Percentiles rank a stretch among this genome's conserved stretches.
phyloP scores from a whole-genome alignment of 2,888 invertebrate genomes.

The Meandrusa payeni region DNA sequence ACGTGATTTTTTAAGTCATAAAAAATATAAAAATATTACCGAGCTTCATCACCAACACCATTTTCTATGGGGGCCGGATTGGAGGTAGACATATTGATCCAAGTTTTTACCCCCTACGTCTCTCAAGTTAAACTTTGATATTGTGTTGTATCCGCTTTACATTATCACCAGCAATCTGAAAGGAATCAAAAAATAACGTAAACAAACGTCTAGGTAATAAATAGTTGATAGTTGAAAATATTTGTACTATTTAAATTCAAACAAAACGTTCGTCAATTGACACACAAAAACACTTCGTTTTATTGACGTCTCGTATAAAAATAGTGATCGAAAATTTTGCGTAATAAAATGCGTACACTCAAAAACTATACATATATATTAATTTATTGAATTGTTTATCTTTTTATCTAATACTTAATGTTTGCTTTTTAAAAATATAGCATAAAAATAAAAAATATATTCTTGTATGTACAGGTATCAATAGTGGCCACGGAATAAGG shows the following conservation, averaged over 20 bases:
- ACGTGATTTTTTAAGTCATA: no score
- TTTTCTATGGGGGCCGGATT: conserved; percentile 49
- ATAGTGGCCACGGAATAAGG: no score
- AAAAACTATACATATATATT: no score
- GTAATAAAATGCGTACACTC: neutral
- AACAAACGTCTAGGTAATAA: neutral
- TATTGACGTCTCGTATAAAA: conserved; percentile 1
- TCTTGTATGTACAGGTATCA: no score
- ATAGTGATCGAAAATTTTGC: neutral
- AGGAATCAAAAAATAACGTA: conserved; percentile 3
- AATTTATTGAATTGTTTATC: no score
- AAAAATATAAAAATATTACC: conserved; percentile 43
- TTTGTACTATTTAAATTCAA: conserved; percentile 20
- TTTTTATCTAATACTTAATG: no score
- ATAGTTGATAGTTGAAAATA: neutral
- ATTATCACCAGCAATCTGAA: conserved; percentile 56
- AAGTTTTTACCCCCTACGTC: conserved; percentile 24
- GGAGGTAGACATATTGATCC: conserved; percentile 52
- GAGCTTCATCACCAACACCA: conserved; percentile 58
- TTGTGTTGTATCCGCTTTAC: conserved; percentile 33
- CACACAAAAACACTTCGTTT: conserved; percentile 6
- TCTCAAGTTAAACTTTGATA: conserved; percentile 27
- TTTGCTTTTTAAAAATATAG: no score
- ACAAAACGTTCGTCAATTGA: conserved; percentile 22
- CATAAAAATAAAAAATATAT: no score